These are phyloP conservation scores for Theristicus caerulescens DNA, from an alignment of 2,113 vertebrate species.

Conservation along the genomic window DNA sequence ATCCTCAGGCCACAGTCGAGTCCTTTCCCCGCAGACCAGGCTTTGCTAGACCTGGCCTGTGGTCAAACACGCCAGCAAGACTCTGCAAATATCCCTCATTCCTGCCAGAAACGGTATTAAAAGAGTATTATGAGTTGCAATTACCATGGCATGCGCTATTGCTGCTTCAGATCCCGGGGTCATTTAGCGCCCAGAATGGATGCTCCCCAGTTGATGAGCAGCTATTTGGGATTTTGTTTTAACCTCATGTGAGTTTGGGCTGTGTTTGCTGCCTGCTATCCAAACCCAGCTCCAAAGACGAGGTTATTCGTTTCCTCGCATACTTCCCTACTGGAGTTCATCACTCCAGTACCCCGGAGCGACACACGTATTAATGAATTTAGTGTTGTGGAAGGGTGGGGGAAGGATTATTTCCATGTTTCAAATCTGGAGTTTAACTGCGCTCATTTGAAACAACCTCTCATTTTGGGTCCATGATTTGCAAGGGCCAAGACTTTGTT, in stretches of 20 bases:
- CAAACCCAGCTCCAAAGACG: background rate
- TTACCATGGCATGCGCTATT: background rate
- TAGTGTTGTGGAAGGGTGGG: background rate
- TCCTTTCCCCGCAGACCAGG: background rate
- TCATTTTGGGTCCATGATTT: background rate
- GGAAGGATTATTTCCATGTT: background rate
- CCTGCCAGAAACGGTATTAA: background rate
- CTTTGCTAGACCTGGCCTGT: background rate
- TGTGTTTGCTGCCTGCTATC: background rate
- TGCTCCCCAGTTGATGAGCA: background rate
- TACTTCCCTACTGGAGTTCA: background rate
- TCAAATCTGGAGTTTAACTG: background rate
- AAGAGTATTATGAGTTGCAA: background rate
- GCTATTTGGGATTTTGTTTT: background rate
- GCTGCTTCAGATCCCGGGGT: background rate
- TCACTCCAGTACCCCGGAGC: background rate
- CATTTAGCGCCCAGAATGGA: accelerated
- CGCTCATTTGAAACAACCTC: background rate
- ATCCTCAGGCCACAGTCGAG: background rate
- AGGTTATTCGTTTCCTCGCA: background rate
- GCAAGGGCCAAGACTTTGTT: background rate
- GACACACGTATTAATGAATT: background rate
- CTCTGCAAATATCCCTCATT: background rate
- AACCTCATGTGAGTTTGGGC: background rate
- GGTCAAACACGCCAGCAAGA: background rate